Base-by-base conservation (phyloP, 1,140 invertebrate species). In the Papilio machaon region DNA sequence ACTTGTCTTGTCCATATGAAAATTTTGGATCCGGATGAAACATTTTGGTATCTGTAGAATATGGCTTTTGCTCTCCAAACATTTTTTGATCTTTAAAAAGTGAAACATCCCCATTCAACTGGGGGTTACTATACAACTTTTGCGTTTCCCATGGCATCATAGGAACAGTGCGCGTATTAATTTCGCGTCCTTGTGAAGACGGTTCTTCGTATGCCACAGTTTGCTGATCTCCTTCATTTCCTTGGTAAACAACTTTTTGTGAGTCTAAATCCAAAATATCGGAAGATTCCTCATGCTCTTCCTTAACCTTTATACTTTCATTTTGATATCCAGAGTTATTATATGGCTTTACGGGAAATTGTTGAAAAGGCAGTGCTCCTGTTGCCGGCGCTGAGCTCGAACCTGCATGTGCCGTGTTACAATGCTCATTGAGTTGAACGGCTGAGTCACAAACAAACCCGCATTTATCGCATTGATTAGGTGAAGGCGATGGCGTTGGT, bases 211-310 rank as follows among this genome's bases (percentile, higher is more conserved):
- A 95, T 0, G 90, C 73, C 8, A 87, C 79, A 80, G 82, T 88
- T 70, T 90, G 90, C 60, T 88, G 89, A 38, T 95, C 94, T n/a
- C 92, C 94, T 82, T 95, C 95, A 80, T 94, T 95, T 47, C 95
- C 95, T 86, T 96, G 96, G 90, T 96, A 96, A 4, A 97, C 96
- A 75, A 98, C 97, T 92, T 98, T 98, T 86, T 98, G 97, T 0
- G 97, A 98, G 90, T 98, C 98, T 77, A 98, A 94, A 91, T 98
- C 98, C 52, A 98, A 95, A 81, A 98, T 97, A 87, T 98, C 97
- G 2, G 97, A 96, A 17, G 96, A 96, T 82, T 96, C 97, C 85
- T 97, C 96, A 38, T 96, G 95, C 84, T 96, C 96, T 82, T 96
- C 91, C 83, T 96, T 96, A 0, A 91, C 80, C 86, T 96, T 96